Percentiles rank a stretch among this genome's conserved stretches.
Evolutionary conservation across 2,797 vertebrate genomes (phyloP).

Genomic region (Sebastes taczanowskii): DNA sequence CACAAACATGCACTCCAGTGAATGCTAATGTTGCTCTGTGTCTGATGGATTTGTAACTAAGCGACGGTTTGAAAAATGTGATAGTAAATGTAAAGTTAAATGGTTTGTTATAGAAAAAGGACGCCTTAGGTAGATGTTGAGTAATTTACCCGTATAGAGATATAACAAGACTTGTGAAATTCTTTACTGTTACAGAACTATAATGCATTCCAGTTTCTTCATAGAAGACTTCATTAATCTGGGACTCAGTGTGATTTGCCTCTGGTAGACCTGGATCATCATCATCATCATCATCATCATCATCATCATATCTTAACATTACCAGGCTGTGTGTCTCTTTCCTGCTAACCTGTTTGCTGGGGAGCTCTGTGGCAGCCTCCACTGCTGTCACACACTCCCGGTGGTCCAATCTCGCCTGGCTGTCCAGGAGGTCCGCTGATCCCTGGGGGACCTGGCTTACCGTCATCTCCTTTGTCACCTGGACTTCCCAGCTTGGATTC

Average conservation of each 20-base stretch:
- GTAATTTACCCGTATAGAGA: not conserved
- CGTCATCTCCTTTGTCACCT: conserved; percentile 78
- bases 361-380: conserved; percentile 74
- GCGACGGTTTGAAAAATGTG: not conserved
- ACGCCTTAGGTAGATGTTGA: not conserved
- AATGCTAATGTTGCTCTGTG: not conserved
- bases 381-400: conserved; percentile 82
- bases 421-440: conserved; percentile 73
- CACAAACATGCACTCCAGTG: not conserved
- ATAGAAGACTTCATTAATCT: not conserved
- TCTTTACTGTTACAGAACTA: not conserved
- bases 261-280: not conserved
- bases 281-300: not conserved
- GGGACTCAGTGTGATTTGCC: not conserved
- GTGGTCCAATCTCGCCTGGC: conserved; percentile 80
- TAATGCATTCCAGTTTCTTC: not conserved
- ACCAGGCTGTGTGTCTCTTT: not conserved
- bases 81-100: not conserved
- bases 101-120: not conserved
- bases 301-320: not conserved
- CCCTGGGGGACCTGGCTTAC: conserved; percentile 70
- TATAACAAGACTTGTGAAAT: not conserved
- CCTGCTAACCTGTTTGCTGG: conserved; percentile 73
- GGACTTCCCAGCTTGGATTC: conserved; percentile 77
- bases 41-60: not conserved